Evolutionary conservation across 2,888 invertebrate species (phyloP).

Genomic region (Polymixis flavicincta): DNA sequence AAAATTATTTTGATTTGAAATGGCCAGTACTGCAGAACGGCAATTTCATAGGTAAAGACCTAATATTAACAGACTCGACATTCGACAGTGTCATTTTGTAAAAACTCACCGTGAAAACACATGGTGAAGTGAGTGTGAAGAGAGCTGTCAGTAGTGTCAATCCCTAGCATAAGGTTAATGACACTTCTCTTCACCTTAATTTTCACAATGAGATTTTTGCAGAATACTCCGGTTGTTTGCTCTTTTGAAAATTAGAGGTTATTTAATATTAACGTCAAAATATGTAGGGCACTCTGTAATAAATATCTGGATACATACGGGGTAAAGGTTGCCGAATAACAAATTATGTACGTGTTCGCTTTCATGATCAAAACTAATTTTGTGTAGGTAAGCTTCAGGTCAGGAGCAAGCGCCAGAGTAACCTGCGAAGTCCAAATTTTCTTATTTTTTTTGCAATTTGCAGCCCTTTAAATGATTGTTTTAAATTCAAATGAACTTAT

Average conservation of each 20-base stretch:
- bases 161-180: too few relatives aligned
- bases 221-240: neutral
- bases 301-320: neutral
- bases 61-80: too few relatives aligned
- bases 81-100: neutral
- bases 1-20: too few relatives aligned
- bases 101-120: neutral
- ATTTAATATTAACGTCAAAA: neutral
- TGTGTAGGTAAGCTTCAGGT: neutral
- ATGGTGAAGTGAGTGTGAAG: neutral
- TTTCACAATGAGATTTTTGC: neutral
- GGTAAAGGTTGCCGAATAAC: conserved; percentile 6
- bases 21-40: too few relatives aligned
- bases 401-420: neutral
- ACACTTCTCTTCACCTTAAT: neutral
- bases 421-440: too few relatives aligned
- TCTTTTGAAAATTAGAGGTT: neutral
- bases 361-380: neutral
- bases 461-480: too few relatives aligned
- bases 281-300: conserved; percentile 8
- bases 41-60: too few relatives aligned
- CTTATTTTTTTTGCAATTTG: too few relatives aligned
- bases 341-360: neutral
- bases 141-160: neutral
- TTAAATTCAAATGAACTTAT: too few relatives aligned